phyloP scores from a whole-genome alignment of 2,113 vertebrate species.

The Chinchilla lanigera region DNA sequence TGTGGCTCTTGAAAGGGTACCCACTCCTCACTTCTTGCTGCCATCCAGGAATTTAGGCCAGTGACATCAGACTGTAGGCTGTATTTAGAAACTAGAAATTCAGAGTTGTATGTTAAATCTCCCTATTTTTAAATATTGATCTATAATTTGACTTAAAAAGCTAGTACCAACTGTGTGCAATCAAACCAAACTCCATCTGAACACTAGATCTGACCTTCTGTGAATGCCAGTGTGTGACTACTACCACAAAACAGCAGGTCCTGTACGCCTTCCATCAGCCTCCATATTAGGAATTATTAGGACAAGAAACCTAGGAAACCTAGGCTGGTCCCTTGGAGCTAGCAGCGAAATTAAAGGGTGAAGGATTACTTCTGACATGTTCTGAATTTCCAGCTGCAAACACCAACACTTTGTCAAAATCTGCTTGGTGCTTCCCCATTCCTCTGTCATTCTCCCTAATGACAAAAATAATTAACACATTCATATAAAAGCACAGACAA shows the following conservation, averaged over 20 bases:
- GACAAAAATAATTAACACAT: constrained; percentile 64
- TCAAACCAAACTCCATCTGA: not conserved
- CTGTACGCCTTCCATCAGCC: not conserved
- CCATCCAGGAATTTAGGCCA: not conserved
- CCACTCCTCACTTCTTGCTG: rapidly evolving
- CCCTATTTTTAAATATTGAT: not conserved
- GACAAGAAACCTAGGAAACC: constrained; percentile 12
- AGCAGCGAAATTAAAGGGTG: not conserved
- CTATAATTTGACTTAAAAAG: not conserved
- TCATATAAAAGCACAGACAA: constrained; percentile 34
- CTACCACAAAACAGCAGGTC: not conserved
- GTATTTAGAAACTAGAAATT: not conserved
- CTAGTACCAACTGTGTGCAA: not conserved
- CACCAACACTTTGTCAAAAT: constrained; percentile 11
- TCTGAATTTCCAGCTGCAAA: not conserved
- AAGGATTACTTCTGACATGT: not conserved
- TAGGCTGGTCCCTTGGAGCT: not conserved
- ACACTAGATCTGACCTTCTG: not conserved
- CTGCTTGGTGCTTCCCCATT: not conserved
- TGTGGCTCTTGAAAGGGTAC: not conserved
- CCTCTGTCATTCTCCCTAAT: constrained; percentile 46
- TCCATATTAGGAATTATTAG: not conserved
- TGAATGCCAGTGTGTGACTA: not conserved
- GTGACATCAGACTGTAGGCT: not conserved
- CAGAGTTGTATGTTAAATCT: not conserved